Evolutionary conservation across 2,797 vertebrate genomes (phyloP), one percentile per base, ranked within the genome.

Genomic region (Scarus forsteni): DNA sequence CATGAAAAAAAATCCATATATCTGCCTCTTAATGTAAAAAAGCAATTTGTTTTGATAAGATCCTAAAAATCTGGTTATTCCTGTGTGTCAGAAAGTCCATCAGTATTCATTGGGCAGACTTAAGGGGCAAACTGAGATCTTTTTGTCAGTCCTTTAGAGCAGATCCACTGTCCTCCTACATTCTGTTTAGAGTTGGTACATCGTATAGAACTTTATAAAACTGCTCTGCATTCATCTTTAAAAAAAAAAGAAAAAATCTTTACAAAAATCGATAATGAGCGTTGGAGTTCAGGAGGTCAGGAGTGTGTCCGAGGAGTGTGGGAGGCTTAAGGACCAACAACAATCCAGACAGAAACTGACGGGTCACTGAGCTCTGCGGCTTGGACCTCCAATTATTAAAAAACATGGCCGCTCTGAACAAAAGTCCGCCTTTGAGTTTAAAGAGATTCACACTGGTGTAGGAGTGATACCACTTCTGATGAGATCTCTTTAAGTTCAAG

Each of bases 201-300:
- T 39, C 16, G 27, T 27, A 3, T 15, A 34, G 44, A 8, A 50
- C 1, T 39, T 8, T 10, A 15, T 35, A 42, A 18, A 46, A 57
- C 36, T 56, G 35, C 62, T n/a, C 39, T 19, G 19, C 35, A 58
- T 39, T 50, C 44, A 18, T 45, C 13, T 52, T n/a, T 16, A 49
- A 16, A 46, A 58, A 38, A 38, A 39, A 16, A 46, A 53, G 9
- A 39, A 39, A 39, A 7, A 39, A 7, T 39, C 38, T 39, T 39
- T 39, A 39, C 7, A 39, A 36, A 55, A 57, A 66, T 52, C 1
- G 5, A 58, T 71, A 13, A 44, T 59, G 35, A 18, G 66, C 35
- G 19, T 55, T 12, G 40, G 18, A 42, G 61, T 38, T 61, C 70
- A 77, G 36, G 54, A 66, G 70, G 79, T 77, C 62, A 60, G 38